Evolutionary conservation across 2,797 vertebrate genomes (phyloP).

Genomic region (Periparus ater): DNA sequence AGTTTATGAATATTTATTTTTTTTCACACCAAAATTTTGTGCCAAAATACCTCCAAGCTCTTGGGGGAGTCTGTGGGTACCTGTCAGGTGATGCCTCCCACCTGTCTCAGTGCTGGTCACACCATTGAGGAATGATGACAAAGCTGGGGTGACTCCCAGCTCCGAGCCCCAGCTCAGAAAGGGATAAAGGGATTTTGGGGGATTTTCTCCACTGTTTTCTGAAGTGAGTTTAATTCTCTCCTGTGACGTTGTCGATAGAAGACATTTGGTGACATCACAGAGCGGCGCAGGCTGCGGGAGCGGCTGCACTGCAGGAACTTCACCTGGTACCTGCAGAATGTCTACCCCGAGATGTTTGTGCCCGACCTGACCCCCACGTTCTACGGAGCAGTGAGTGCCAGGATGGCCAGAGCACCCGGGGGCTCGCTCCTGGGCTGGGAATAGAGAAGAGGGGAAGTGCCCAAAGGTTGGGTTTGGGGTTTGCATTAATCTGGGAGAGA

Average conservation of each 20-base stretch:
- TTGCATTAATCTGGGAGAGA: fast-evolving
- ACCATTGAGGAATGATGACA: fast-evolving
- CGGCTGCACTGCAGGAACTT: slow-evolving; percentile 83
- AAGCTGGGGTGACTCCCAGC: neutral
- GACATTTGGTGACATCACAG: slow-evolving; percentile 83
- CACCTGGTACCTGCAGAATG: slow-evolving; percentile 85
- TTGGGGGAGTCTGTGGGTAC: too few relatives aligned
- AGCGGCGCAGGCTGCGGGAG: slow-evolving; percentile 78
- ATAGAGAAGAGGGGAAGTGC: fast-evolving
- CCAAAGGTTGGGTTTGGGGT: fast-evolving
- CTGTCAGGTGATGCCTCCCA: neutral
- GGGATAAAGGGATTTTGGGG: fast-evolving
- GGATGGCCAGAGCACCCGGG: neutral
- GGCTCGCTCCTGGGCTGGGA: neutral
- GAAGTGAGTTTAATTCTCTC: neutral
- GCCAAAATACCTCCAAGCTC: neutral
- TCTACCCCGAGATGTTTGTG: slow-evolving; percentile 85
- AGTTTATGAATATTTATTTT: too few relatives aligned
- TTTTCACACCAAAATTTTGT: fast-evolving
- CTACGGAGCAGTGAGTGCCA: slow-evolving; percentile 80
- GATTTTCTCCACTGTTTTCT: neutral
- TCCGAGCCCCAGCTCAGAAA: fast-evolving
- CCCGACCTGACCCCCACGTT: slow-evolving; percentile 80
- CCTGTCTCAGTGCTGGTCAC: fast-evolving
- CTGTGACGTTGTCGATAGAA: slow-evolving; percentile 72